Conservation (phyloP, 2,797 vertebrate genomes). For the Galagoides demidoff region DNA sequence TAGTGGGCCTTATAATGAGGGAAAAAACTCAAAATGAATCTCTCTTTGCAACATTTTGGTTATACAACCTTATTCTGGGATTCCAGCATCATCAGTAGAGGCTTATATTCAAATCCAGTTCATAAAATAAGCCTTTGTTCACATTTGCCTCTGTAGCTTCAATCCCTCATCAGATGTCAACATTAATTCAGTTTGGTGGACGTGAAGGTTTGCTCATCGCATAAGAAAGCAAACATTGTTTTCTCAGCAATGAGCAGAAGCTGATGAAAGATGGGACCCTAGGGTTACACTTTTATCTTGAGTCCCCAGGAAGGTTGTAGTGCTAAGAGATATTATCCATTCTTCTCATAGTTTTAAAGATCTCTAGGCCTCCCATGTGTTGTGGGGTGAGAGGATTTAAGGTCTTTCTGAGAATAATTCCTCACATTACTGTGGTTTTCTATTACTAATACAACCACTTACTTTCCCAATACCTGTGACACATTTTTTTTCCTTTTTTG, state of each 20-base stretch:
- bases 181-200: constrained; percentile 12
- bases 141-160: constrained; percentile 25
- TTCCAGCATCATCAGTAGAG: background rate
- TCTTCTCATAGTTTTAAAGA: constrained; percentile 79
- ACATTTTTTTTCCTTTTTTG: background rate
- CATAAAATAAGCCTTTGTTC: constrained; percentile 31
- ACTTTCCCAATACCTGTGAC: constrained; percentile 62
- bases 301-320: constrained; percentile 68
- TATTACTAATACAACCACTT: constrained; percentile 61
- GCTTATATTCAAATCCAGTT: constrained; percentile 37
- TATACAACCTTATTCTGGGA: constrained; percentile 7
- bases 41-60: background rate
- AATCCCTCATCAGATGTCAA: constrained; percentile 32
- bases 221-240: constrained; percentile 66
- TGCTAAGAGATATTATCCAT: constrained; percentile 73
- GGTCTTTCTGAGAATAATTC: constrained; percentile 63
- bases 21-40: constrained; percentile 31
- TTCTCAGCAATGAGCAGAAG: constrained; percentile 80
- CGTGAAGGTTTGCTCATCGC: constrained; percentile 7
- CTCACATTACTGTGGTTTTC: constrained; percentile 68
- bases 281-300: constrained; percentile 73
- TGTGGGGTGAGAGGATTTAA: constrained; percentile 78
- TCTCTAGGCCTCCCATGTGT: constrained; percentile 69
- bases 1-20: background rate
- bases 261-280: constrained; percentile 68